phyloP scores from a whole-genome alignment of 1,140 invertebrate genomes.

The Drosophila truncata region DNA sequence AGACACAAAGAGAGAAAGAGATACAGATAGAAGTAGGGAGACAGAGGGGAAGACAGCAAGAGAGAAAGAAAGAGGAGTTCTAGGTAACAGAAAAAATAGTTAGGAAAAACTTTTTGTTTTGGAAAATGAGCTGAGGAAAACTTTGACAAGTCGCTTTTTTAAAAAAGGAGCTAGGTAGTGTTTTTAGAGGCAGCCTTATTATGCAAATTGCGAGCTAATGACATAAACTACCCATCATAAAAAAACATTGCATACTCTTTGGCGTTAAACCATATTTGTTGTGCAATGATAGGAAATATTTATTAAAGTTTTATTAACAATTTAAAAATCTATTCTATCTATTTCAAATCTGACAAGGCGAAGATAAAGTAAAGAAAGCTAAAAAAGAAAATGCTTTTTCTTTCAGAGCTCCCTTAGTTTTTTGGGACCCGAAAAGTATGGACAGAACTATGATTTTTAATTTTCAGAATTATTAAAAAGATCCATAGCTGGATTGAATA shows the following conservation, averaged over 20 bases:
- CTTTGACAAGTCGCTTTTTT: slow-evolving; percentile 14
- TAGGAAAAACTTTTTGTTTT: background rate
- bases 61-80: slow-evolving; percentile 9
- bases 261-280: background rate
- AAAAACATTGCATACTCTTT: background rate
- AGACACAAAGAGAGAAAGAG: slow-evolving; percentile 25
- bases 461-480: background rate
- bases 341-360: too few relatives aligned
- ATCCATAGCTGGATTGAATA: background rate
- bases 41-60: slow-evolving; percentile 9
- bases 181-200: background rate
- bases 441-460: too few relatives aligned
- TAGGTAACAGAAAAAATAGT: slow-evolving; percentile 17
- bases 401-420: background rate
- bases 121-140: slow-evolving; percentile 21
- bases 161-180: background rate
- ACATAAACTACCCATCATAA: background rate
- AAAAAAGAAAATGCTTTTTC: too few relatives aligned
- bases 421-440: background rate
- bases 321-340: too few relatives aligned
- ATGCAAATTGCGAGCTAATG: background rate
- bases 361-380: too few relatives aligned
- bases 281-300: background rate
- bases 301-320: too few relatives aligned
- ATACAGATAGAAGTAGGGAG: slow-evolving; percentile 24